A percentile compares a stretch with the other conserved stretches of the same genome.
Evolutionary conservation across 2,113 vertebrate genomes (phyloP).

Genomic region (Miniopterus natalensis): DNA sequence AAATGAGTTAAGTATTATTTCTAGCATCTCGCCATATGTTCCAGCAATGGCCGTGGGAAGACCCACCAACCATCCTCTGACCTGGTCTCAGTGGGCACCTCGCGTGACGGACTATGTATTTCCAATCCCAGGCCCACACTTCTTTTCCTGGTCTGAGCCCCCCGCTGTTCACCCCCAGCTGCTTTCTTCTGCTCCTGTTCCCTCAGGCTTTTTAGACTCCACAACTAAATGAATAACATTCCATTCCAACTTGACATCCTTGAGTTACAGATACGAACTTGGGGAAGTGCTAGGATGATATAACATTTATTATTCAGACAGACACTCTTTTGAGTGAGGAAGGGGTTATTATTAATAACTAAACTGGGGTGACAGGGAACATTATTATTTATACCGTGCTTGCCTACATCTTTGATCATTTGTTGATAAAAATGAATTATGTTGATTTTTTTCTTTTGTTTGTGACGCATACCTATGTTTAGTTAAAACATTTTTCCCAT

Average conservation of each 20-base stretch:
- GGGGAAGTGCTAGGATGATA: too few species aligned
- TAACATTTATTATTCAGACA: not conserved
- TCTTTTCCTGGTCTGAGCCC: not conserved
- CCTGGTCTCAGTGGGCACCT: not conserved
- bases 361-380: not conserved
- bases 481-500: too few species aligned
- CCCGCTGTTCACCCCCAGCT: not conserved
- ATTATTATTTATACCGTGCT: not conserved
- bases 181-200: not conserved
- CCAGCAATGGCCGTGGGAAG: not conserved
- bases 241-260: not conserved
- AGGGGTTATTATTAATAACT: not conserved
- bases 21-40: not conserved
- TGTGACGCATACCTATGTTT: too few species aligned
- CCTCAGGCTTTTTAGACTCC: not conserved
- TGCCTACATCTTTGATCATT: not conserved
- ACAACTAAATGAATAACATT: not conserved
- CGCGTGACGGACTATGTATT: not conserved
- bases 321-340: not conserved
- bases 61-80: not conserved
- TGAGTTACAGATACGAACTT: not conserved
- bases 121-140: not conserved
- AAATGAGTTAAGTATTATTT: not conserved
- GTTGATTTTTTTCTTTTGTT: too few species aligned
- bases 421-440: not conserved